Evolutionary conservation across 2,888 invertebrate species (phyloP).

Genomic region (Halocaridina rubra): DNA sequence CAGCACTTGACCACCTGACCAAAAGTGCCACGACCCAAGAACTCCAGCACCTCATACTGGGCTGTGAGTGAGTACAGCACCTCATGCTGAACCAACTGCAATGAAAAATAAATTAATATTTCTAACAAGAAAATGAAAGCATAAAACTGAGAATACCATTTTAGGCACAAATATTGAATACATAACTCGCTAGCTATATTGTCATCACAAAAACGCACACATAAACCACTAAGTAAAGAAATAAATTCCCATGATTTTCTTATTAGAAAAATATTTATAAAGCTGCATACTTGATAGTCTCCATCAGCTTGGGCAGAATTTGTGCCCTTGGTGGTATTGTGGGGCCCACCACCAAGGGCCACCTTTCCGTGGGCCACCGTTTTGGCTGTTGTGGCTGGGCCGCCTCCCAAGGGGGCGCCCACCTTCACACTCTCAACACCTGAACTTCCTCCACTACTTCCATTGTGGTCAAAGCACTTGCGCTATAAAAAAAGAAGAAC

Average conservation of each 20-base stretch:
- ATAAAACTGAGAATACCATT: no score
- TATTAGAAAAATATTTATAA: not conserved
- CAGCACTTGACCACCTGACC: slow-evolving; percentile 99
- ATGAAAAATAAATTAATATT: not conserved
- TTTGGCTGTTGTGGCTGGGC: slow-evolving; percentile 71
- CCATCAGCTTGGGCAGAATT: slow-evolving; percentile 88
- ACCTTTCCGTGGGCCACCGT: slow-evolving; percentile 87
- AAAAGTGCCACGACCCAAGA: slow-evolving; percentile 98
- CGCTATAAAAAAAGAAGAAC: slow-evolving; percentile 20
- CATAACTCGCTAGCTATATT: no score
- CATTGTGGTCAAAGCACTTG: slow-evolving; percentile 65
- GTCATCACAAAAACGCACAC: no score
- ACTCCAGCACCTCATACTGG: slow-evolving; percentile 82
- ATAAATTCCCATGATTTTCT: no score
- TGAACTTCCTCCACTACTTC: slow-evolving; percentile 68
- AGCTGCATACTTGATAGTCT: slow-evolving; percentile 78
- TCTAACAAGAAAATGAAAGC: no score
- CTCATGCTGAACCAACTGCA: slow-evolving; percentile 96
- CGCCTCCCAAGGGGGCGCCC: slow-evolving; percentile 71
- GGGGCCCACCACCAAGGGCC: slow-evolving; percentile 70
- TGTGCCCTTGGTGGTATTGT: slow-evolving; percentile 61
- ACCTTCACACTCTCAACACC: slow-evolving; percentile 70
- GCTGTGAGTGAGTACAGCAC: slow-evolving; percentile 91
- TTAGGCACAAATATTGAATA: no score
- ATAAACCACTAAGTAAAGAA: no score